Base-by-base conservation (phyloP, 2,888 invertebrate species). In the Ormyrus thymus region DNA sequence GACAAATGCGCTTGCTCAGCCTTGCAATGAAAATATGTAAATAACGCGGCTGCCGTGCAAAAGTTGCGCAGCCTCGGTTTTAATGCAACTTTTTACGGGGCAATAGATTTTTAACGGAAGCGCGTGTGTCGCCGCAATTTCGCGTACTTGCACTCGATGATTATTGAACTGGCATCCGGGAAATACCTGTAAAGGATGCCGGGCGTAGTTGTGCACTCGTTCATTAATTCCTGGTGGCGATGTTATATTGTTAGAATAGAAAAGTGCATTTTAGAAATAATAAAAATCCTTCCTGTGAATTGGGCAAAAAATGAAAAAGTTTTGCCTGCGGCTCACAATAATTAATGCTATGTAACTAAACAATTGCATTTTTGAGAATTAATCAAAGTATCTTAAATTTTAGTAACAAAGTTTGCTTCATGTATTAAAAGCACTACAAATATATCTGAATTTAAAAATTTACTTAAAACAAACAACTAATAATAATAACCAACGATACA, bases 91-190 rank as follows among this genome's bases (percentile, higher is more conserved):
- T 72, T 72, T 72, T 46, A 7, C 45, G n/a, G 4, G 10, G 64
- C 62, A 55, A 58, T 64, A 50, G 43, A 70, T 64, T 70, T 64
- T 69, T 6, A 61, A 51, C 69, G 69, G 50, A 76, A 75, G 61
- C 11, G 56, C 50, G 64, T 58, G 46, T 68, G 61, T 45, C 70
- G 29, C 5, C 46, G 64, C 48, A 62, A 70, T 76, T 76, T 74
- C 45, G 13, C 51, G 56, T 65, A 69, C 62, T 61, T 46, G 55
- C 13, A 50, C 7, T 29, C 5, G 9, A 15, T n/a, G 3, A 50
- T 66, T 69, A 69, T 56, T 70, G 64, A 76, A 70, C 50, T 70
- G 45, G 10, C 64, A 61, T 70, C 76, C 76, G 62, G 55, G 15
- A 64, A 55, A 61, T 43, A 15, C 7, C 15, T 46, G 55, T 53